These are phyloP conservation scores for Colostygia pectinataria DNA, from an alignment of 2,888 invertebrate genomes.

Conservation along the genomic window DNA sequence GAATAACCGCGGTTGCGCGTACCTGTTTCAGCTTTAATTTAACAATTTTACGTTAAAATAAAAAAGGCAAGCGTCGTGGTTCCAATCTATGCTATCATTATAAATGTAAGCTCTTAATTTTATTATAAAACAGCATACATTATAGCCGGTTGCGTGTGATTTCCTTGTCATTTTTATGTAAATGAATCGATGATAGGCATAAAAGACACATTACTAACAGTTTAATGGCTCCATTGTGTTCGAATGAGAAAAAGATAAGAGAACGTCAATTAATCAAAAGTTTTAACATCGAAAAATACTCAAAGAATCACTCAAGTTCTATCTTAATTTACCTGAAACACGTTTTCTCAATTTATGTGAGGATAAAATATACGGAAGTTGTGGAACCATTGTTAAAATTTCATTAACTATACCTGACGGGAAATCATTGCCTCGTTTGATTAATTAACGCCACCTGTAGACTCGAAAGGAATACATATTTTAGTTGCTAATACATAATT, in stretches of 20 bases:
- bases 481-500: slow-evolving; percentile 6
- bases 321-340: slow-evolving; percentile 34
- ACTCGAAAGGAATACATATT: slow-evolving; percentile 17
- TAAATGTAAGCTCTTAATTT: no score
- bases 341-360: slow-evolving; percentile 39
- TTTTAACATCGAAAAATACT: slow-evolving; percentile 30
- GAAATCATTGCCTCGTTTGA: slow-evolving; percentile 35
- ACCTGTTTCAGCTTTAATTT: no score
- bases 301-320: slow-evolving; percentile 32
- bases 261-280: slow-evolving; percentile 9
- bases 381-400: slow-evolving; percentile 38
- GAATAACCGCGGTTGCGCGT: no score
- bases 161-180: no score
- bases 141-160: no score
- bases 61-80: no score
- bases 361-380: slow-evolving; percentile 38
- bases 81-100: no score
- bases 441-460: slow-evolving; percentile 30
- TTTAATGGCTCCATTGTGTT: no score
- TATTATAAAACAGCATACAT: no score
- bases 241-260: not conserved
- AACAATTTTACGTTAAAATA: no score
- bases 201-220: no score
- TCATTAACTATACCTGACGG: slow-evolving; percentile 34
- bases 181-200: no score